Evolutionary conservation across 1,140 invertebrate species (phyloP), one percentile per base, ranked within the genome.

Genomic region (Gryllus bimaculatus): DNA sequence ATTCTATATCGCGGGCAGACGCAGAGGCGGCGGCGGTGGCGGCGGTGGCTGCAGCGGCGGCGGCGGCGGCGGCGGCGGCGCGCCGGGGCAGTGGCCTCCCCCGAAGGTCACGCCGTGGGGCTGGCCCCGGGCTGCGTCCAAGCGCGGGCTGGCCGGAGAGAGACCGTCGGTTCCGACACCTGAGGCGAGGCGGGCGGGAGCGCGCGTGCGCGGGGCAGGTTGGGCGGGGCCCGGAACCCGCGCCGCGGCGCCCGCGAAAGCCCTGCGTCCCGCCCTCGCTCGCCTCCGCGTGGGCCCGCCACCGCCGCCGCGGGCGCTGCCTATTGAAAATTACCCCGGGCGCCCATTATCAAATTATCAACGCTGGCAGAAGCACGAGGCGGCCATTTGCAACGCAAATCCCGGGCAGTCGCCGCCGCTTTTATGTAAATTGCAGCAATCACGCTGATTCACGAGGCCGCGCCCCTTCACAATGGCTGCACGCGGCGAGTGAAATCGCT

Each of bases 321-420:
- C 54, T 66, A 66, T 66, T 66, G 54, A 66, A 66, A 66, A 66
- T 66, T 66, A 66, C 54, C 18, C 54, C 54, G 54, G 54, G 54
- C 54, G 54, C 54, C n/a, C 54, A 66, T 66, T 66, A 66, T 66
- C 54, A 66, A n/a, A 66, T 66, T 66, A 66, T 66, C 54, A n/a
- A 66, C 54, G 54, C 54, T 66, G n/a, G 54, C 54, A 66, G 54
- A 66, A 66, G n/a, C 54, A 66, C 54, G 54, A 7, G 54, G 54
- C 54, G 54, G 18, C 54, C 54, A 66, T 66, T 66, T 66, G 54
- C 54, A 66, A 66, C 54, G 54, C 54, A 66, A 66, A 66, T 66
- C 54, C 54, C 10, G 54, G 54, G 18, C 54, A 66, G 54, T 66
- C 54, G 18, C 54, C 54, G 54, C 54, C 54, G 54, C 54, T 66